Percentiles rank a stretch among this genome's conserved stretches.
phyloP scores from a whole-genome alignment of 2,888 invertebrate species.

The Leptarthrus brevirostris region DNA sequence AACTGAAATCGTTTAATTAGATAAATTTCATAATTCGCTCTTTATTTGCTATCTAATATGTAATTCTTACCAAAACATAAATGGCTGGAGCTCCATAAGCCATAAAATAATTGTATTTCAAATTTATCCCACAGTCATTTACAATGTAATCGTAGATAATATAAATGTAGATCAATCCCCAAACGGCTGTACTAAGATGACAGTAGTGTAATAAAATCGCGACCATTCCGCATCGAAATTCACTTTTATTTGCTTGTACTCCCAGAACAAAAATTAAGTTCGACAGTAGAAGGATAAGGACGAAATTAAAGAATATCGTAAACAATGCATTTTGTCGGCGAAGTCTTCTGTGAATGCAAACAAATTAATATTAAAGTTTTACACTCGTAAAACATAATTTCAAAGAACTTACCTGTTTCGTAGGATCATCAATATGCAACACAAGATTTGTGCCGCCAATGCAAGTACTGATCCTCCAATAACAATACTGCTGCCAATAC shows the following conservation, averaged over 20 bases:
- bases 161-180: constrained; percentile 76
- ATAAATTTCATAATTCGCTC: background rate
- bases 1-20: constrained; percentile 66
- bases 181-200: constrained; percentile 76
- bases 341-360: constrained; percentile 49
- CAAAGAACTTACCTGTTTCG: constrained; percentile 53
- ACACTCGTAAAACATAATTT: background rate
- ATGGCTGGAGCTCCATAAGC: constrained; percentile 75
- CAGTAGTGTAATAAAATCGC: constrained; percentile 77
- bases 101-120: constrained; percentile 72
- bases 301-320: constrained; percentile 72
- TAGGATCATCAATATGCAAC: constrained; percentile 64
- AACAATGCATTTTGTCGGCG: constrained; percentile 62
- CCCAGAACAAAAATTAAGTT: constrained; percentile 76
- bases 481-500: constrained; percentile 68
- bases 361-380: background rate
- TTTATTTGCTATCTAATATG: background rate
- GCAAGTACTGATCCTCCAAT: constrained; percentile 69
- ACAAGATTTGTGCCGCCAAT: constrained; percentile 68
- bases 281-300: constrained; percentile 72
- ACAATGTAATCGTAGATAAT: constrained; percentile 72
- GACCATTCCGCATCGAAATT: constrained; percentile 74
- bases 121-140: constrained; percentile 67
- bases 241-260: constrained; percentile 75
- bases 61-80: constrained; percentile 73